Evolutionary conservation across 2,888 invertebrate genomes (phyloP), one percentile per base, ranked within the genome.

Genomic region (Tinea pellionella): DNA sequence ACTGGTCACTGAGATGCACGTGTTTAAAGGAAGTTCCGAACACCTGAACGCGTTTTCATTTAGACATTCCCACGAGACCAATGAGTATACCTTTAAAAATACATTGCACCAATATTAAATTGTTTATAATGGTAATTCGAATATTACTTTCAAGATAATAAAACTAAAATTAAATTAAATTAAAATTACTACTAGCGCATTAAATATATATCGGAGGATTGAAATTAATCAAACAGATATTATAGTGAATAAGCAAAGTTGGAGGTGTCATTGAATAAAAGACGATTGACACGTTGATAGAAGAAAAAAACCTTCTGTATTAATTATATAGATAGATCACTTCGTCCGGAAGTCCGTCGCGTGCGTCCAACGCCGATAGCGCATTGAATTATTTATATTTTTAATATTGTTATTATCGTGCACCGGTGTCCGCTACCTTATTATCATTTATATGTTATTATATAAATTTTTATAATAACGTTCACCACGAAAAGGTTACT

Each of bases 331-430:
- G 57, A 57, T 57, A 57, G 57, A 57, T 57, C 57, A 32, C 57
- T 57, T 57, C 32, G 59, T 80, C 79, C 85, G 85, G 86, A 85
- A 85, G 83, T 80, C 63, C 74, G 75, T 86, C 84, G 86, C 86
- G 86, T 86, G 86, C 79, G 72, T 74, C 73, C 72, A 77, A 68
- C 74, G 75, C 72, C 78, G 80, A 84, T 84, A 80, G 77, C 70
- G 73, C 80, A 78, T 81, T 85, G 85, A 84, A 87, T 87, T 85
- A 87, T 87, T 86, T 86, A 86, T 85, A 79, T 76, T 75, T 83
- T 83, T 83, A 82, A 83, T 82, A 84, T 83, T 82, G 77, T 82
- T 82, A 85, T 85, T 84, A 85, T 82, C 77, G 81, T 80, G 80
- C 79, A 78, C 71, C 72, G 73, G 71, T 70, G 72, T 69, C 71